Evolutionary conservation across 2,797 vertebrate genomes (phyloP).

Genomic region (Enteromius paludinosus): DNA sequence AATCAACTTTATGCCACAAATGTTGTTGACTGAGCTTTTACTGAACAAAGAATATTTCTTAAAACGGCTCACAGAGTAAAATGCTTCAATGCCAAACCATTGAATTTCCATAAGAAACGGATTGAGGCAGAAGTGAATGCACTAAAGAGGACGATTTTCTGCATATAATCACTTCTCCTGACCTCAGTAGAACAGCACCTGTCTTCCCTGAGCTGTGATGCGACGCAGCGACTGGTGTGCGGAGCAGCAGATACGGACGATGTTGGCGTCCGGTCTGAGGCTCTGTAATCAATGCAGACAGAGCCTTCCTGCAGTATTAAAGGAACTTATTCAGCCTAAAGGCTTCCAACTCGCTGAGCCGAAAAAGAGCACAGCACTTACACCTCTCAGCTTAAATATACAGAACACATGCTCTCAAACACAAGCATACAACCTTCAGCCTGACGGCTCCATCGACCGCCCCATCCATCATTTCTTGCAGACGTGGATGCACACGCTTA

Average conservation of each 20-base stretch:
- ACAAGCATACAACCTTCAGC: constrained; percentile 2
- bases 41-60: not conserved
- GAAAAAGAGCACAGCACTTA: constrained; percentile 48
- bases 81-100: not conserved
- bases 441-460: constrained; percentile 20
- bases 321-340: constrained; percentile 48
- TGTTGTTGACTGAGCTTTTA: not conserved
- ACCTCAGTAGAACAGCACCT: constrained; percentile 18
- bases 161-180: constrained; percentile 10
- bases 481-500: not conserved
- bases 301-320: constrained; percentile 54
- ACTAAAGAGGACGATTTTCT: not conserved
- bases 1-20: constrained; percentile 9
- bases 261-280: constrained; percentile 29
- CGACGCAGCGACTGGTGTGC: not conserved
- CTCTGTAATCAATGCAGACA: constrained; percentile 53
- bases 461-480: constrained; percentile 22
- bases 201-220: constrained; percentile 30
- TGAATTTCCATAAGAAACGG: not conserved
- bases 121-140: not conserved
- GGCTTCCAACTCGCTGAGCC: constrained; percentile 45
- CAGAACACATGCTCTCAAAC: constrained; percentile 13
- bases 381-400: constrained; percentile 46
- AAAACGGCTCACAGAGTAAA: not conserved
- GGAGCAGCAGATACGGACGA: constrained; percentile 28